Base-by-base conservation (phyloP, 2,113 vertebrate species). In the Cololabis saira region DNA sequence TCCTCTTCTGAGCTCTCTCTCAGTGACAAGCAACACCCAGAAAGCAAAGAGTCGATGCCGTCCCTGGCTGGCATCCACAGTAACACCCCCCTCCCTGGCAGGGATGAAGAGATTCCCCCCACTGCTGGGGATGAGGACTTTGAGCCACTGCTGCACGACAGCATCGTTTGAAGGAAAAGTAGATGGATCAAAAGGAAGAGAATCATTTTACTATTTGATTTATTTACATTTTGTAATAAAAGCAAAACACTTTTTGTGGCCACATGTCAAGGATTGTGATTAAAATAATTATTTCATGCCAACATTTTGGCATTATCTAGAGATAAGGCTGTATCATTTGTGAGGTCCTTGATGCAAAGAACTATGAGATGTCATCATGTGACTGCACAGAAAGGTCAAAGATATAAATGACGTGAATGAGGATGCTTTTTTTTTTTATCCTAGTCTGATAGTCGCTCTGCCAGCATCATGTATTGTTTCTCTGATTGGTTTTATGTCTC, bases 101-200 rank as follows among this genome's bases (percentile, higher is more conserved):
- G 91, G 3, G 95, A 95, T 5, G 97, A 99, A 72, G 97, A 97
- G 71, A 53, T 69, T 9, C 90, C 89, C 1, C 83, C 86, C 6
- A 0, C 80, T 0, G 50, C 83, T 48, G 93, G 88, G 4, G 92
- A 95, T 14, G 95, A 97, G 75, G 97, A 98, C 86, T 88, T 94
- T 66, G 96, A 98, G 65, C 98, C 97, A 0, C 76, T 99, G 76
- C 91, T 99, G 68, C 97, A 95, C 70, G 95, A 98, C 80, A 96
- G 93, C 86, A 92, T 90, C 1, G 92, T 98, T 51, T 99, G 95
- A 97, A 62, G 70, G 60, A 55, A 74, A 48, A 17, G n/a, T 19
- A 16, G 17, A 37, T n/a, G 8, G 5, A 51, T 49, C 58, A 24
- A 11, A 27, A 54, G 52, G 54, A 27, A 7, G 48, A 43, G n/a